phyloP scores from a whole-genome alignment of 2,113 vertebrate genomes.

The Lophotis ruficrista region DNA sequence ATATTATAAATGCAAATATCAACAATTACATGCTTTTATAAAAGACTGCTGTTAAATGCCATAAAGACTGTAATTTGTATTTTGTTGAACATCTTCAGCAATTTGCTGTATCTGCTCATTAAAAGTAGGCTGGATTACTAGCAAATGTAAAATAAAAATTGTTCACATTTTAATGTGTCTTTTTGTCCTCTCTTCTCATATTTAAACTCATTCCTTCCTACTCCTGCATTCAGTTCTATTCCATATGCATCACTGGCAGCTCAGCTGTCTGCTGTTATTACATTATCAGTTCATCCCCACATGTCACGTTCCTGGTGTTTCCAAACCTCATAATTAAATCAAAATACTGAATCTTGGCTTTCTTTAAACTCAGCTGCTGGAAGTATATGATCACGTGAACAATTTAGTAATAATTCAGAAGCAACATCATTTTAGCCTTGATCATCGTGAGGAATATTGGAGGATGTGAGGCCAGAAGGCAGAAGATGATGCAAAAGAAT shows the following conservation, averaged over 20 bases:
- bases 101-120: slow-evolving; percentile 33
- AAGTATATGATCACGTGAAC: neutral
- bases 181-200: slow-evolving; percentile 28
- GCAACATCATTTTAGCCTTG: neutral
- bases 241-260: neutral
- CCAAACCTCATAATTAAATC: neutral
- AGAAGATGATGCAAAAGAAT: neutral
- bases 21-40: slow-evolving; percentile 20
- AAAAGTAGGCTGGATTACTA: slow-evolving; percentile 18
- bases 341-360: neutral
- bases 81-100: slow-evolving; percentile 3
- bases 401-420: neutral
- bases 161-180: slow-evolving; percentile 7
- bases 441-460: neutral
- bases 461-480: neutral
- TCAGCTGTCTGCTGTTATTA: neutral
- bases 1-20: neutral
- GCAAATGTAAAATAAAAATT: slow-evolving; percentile 35
- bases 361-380: neutral
- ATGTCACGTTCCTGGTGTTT: neutral
- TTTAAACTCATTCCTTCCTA: neutral
- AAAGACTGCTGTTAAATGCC: slow-evolving; percentile 22
- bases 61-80: slow-evolving; percentile 29
- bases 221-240: neutral
- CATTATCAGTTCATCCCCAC: neutral